Evolutionary conservation across 2,113 vertebrate genomes (phyloP), one percentile per base, ranked within the genome.

Genomic region (Australoheros scitulus): DNA sequence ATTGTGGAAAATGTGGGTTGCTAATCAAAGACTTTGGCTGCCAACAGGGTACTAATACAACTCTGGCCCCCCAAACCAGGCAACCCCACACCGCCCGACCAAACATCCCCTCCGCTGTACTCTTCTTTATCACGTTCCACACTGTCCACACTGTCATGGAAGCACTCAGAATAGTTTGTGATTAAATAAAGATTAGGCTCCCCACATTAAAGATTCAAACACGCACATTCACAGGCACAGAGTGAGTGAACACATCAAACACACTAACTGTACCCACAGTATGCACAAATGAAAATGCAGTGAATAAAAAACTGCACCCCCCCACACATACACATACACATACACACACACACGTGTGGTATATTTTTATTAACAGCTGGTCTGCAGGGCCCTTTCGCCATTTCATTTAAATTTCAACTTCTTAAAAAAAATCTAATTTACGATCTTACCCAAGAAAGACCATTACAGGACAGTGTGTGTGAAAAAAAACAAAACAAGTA

Each of bases 101-200:
- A 87, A 93, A 85, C 87, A 94, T 89, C 83, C 86, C 65, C 52
- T 61, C 26, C 2, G 24, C 32, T 79, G 60, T 65, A 64, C 81
- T 89, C 60, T 81, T 79, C 79, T 83, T 57, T 20, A 57, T 82
- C 72, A 38, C 64, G n/a, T 41, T 77, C 75, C 61, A 14, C 41
- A 5, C 76, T 52, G n/a, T n/a, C n/a, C n/a, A n/a, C n/a, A n/a
- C 47, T 86, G 84, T 83, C 91, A 90, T 79, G 61, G 68, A 91
- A 76, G 80, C 82, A 88, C 91, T 92, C 11, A 38, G 92, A 93
- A 93, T 83, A 91, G 92, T 90, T 88, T 84, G 80, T 89, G 89
- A 94, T 95, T 94, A 92, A 94, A 94, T 92, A 95, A 92, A 94
- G 93, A 95, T 95, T 92, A 93, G 84, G 64, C 76, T 70, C 59